Percentiles rank a stretch among this genome's conserved stretches.
Evolutionary conservation across 2,797 vertebrate species (phyloP).

Genomic region (Myiotriccus ornatus): DNA sequence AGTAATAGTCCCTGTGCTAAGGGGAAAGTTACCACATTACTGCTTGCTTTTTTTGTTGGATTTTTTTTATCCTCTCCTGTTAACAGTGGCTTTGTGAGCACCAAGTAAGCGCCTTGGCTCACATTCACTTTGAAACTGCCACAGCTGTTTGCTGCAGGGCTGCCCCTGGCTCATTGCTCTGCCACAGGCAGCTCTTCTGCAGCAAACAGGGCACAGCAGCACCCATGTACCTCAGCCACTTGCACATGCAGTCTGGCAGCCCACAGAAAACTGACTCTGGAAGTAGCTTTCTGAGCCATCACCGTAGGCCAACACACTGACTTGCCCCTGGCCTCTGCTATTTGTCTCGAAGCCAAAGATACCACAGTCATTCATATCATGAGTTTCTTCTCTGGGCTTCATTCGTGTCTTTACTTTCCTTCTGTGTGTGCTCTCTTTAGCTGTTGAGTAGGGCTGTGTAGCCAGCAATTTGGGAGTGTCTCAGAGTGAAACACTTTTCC

Average conservation of each 20-base stretch:
- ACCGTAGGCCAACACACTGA: rapidly evolving
- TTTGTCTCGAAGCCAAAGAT: background rate
- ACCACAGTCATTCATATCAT: background rate
- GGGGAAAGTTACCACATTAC: background rate
- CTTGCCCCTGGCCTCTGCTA: background rate
- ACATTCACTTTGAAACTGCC: rapidly evolving
- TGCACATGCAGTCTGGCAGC: rapidly evolving
- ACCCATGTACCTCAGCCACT: background rate
- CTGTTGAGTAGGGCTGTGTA: background rate
- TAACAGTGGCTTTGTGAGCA: background rate
- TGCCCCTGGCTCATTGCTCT: background rate
- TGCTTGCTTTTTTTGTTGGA: background rate
- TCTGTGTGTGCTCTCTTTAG: background rate
- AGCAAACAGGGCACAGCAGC: background rate
- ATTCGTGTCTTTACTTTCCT: background rate
- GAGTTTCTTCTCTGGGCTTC: background rate
- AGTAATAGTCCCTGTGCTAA: background rate
- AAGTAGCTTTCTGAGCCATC: background rate
- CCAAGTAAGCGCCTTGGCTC: background rate
- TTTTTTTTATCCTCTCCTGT: rapidly evolving
- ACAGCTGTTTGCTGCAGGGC: background rate
- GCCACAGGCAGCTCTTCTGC: background rate
- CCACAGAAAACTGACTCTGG: background rate
- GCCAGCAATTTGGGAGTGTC: background rate
- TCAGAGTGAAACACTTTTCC: background rate